Evolutionary conservation across 2,888 invertebrate genomes (phyloP).

Genomic region (Xestoiulus laeticollis): DNA sequence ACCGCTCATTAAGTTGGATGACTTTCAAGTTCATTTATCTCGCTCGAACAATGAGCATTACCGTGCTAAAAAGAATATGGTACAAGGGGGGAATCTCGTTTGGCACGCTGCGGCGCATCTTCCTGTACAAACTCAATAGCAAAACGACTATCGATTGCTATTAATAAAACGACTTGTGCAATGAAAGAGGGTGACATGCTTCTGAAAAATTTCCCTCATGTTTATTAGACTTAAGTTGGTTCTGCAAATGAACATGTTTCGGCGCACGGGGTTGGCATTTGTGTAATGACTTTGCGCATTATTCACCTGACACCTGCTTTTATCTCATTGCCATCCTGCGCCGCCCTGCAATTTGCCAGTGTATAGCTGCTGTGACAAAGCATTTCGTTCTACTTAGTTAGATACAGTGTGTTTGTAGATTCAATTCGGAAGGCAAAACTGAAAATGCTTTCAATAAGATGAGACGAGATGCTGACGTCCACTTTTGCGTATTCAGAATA

Average conservation of each 20-base stretch:
- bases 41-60: neutral
- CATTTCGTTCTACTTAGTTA: no score
- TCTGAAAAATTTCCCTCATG: neutral
- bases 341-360: neutral
- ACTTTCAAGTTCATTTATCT: conserved; percentile 31
- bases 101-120: neutral
- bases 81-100: neutral
- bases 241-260: neutral
- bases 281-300: neutral
- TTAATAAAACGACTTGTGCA: neutral
- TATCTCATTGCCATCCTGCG: neutral
- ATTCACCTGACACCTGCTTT: neutral
- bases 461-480: neutral
- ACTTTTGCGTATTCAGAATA: neutral
- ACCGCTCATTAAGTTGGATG: conserved; percentile 6
- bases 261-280: neutral
- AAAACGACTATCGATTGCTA: conserved; percentile 1
- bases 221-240: neutral
- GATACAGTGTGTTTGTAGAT: neutral
- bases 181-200: neutral
- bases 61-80: neutral
- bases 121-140: neutral
- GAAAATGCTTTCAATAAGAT: neutral
- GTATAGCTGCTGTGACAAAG: no score
- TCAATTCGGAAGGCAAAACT: neutral